Evolutionary conservation across 2,797 vertebrate species (phyloP).

Genomic region (Eurystomus glaucurus): DNA sequence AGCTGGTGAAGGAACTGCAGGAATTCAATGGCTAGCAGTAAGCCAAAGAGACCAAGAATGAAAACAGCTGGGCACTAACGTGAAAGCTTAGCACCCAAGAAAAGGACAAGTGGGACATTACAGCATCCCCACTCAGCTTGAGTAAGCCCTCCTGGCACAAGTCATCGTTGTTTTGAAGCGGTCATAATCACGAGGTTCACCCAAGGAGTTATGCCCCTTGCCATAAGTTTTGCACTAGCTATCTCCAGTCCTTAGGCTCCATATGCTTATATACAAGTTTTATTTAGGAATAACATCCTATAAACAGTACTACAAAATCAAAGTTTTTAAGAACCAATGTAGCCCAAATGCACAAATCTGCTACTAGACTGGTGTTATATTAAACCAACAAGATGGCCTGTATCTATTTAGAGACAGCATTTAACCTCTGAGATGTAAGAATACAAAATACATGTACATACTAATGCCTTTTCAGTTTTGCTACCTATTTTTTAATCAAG

Average conservation of each 20-base stretch:
- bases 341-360: neutral
- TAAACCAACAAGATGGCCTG: neutral
- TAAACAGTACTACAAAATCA: neutral
- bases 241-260: neutral
- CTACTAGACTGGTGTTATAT: neutral
- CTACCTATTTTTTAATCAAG: neutral
- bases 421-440: neutral
- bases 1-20: neutral
- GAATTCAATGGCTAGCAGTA: accelerated
- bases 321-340: neutral
- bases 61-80: neutral
- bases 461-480: neutral
- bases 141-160: neutral
- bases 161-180: neutral
- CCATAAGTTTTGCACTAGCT: neutral
- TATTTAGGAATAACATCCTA: neutral
- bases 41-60: neutral
- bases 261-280: neutral
- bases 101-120: neutral
- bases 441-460: neutral
- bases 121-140: neutral
- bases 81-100: neutral
- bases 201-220: accelerated
- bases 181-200: accelerated
- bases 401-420: neutral